These are phyloP conservation scores for Acronicta aceris DNA, from an alignment of 2,888 invertebrate genomes.

Conservation along the genomic window DNA sequence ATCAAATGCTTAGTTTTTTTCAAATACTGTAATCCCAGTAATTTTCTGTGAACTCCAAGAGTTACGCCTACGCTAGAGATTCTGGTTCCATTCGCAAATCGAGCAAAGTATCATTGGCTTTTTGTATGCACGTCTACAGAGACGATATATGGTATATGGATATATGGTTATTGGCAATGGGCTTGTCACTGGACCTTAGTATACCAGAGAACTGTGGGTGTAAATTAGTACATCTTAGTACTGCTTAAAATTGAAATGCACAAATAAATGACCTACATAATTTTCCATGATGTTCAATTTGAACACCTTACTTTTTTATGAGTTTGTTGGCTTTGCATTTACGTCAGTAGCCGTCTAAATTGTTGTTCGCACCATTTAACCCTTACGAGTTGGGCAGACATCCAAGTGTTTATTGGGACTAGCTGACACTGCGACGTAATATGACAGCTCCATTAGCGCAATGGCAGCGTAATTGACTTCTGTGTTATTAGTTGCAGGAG, in stretches of 20 bases:
- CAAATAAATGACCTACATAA: constrained; percentile 17
- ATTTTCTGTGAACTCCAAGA: too few species aligned
- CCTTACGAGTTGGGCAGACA: constrained; percentile 40
- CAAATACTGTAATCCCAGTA: too few species aligned
- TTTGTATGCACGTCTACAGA: too few species aligned
- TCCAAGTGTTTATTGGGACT: constrained; percentile 25
- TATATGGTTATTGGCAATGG: too few species aligned
- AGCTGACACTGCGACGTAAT: background rate
- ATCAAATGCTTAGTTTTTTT: too few species aligned
- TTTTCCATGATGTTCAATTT: constrained; percentile 13
- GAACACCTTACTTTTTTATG: constrained; percentile 31
- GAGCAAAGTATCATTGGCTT: too few species aligned
- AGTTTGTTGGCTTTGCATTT: constrained; percentile 33
- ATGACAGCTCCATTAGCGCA: background rate
- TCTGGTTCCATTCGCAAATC: too few species aligned
- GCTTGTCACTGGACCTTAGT: too few species aligned
- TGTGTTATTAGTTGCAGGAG: background rate
- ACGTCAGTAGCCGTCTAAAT: constrained; percentile 29
- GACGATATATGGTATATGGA: too few species aligned
- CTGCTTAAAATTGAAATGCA: background rate
- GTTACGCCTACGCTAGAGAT: too few species aligned
- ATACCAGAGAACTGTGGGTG: too few species aligned
- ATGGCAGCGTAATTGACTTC: background rate
- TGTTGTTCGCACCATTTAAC: constrained; percentile 44
- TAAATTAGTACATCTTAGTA: too few species aligned